phyloP scores from a whole-genome alignment of 2,888 invertebrate genomes.

The Drepana falcataria region DNA sequence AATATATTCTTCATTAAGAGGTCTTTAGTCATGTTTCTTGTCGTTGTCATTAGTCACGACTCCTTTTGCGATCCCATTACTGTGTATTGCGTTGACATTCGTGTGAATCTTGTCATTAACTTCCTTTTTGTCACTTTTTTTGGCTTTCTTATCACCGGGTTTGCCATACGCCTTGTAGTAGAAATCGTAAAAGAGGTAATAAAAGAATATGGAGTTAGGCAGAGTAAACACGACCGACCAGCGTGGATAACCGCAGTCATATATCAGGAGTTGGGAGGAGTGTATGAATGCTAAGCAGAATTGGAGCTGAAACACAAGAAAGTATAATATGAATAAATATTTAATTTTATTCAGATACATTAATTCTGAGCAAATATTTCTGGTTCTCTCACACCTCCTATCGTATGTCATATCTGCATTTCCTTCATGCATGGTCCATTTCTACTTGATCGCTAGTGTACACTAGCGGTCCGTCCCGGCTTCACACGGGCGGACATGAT shows the following conservation, averaged over 20 bases:
- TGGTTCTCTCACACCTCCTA: no score
- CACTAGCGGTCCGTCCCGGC: no score
- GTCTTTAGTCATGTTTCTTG: slow-evolving; percentile 21
- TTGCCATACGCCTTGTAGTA: slow-evolving; percentile 87
- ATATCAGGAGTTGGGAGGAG: slow-evolving; percentile 89
- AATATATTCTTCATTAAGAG: slow-evolving; percentile 5
- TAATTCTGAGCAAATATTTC: no score
- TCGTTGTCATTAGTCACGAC: slow-evolving; percentile 13
- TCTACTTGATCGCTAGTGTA: no score
- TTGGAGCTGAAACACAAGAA: slow-evolving; percentile 84
- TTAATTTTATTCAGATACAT: no score
- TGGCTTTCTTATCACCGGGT: slow-evolving; percentile 39
- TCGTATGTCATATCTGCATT: no score
- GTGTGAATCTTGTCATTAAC: slow-evolving; percentile 37
- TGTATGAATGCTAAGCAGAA: slow-evolving; percentile 93
- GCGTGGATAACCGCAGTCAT: slow-evolving; percentile 93
- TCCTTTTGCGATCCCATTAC: slow-evolving; percentile 21
- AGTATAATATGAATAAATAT: no score
- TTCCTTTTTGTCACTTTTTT: slow-evolving; percentile 21
- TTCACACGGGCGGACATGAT: no score
- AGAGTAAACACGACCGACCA: slow-evolving; percentile 90
- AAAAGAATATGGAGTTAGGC: slow-evolving; percentile 95
- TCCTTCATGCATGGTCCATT: no score
- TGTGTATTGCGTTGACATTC: slow-evolving; percentile 18
- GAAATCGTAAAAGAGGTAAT: slow-evolving; percentile 94